These are phyloP conservation scores for Panorpa germanica DNA, from an alignment of 2,888 invertebrate species.

Conservation along the genomic window DNA sequence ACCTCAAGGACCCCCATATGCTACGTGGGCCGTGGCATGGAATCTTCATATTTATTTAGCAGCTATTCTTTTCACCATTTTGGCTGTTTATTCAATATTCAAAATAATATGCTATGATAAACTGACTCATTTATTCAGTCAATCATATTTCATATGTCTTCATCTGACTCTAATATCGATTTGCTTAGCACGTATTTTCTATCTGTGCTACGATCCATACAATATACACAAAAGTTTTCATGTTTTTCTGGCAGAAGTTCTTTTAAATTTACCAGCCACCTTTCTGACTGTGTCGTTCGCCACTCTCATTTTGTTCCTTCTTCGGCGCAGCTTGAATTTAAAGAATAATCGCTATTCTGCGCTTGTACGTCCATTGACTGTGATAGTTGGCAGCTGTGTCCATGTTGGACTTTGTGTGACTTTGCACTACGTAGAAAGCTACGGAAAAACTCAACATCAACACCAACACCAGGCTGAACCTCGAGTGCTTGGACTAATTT, in stretches of 20 bases:
- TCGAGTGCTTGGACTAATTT: conserved; percentile 50
- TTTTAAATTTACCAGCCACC: conserved; percentile 72
- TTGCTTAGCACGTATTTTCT: conserved; percentile 66
- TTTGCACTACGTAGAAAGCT: conserved; percentile 57
- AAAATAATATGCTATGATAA: conserved; percentile 75
- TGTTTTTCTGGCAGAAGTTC: conserved; percentile 56
- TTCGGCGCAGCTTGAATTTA: conserved; percentile 60
- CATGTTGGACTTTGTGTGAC: conserved; percentile 67
- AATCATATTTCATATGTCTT: conserved; percentile 73
- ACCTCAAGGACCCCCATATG: conserved; percentile 11
- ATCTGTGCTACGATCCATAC: conserved; percentile 82
- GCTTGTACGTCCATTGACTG: conserved; percentile 57
- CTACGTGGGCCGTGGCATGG: conserved; percentile 73
- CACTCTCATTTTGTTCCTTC: conserved; percentile 65
- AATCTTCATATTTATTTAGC: conserved; percentile 79
- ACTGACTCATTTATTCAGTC: conserved; percentile 69
- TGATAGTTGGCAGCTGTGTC: conserved; percentile 57
- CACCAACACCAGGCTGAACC: conserved; percentile 19
- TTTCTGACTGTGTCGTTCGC: conserved; percentile 80
- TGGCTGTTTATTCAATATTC: conserved; percentile 70
- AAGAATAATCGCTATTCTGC: conserved; percentile 48
- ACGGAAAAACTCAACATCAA: conserved; percentile 16
- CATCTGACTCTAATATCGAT: conserved; percentile 67
- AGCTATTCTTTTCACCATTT: conserved; percentile 64
- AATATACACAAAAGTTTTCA: conserved; percentile 70